phyloP scores from a whole-genome alignment of 2,113 vertebrate species.

The Emydura subglobosa region DNA sequence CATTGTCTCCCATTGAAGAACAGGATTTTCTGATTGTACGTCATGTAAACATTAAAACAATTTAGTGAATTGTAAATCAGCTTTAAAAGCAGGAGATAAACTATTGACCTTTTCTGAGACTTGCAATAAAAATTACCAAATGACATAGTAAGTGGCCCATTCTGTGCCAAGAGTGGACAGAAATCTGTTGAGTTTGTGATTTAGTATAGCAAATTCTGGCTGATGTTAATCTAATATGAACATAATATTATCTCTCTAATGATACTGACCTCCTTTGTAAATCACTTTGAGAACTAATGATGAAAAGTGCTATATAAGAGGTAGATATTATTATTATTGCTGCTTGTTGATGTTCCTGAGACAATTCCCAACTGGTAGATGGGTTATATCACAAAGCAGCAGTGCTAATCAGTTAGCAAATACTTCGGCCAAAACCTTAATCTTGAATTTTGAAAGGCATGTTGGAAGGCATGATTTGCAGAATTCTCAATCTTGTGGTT shows the following conservation, averaged over 20 bases:
- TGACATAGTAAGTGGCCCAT: background rate
- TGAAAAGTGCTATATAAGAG: background rate
- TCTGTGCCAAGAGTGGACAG: background rate
- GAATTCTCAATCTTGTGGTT: background rate
- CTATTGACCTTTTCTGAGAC: background rate
- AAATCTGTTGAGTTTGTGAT: slow-evolving; percentile 1
- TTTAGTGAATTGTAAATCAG: background rate
- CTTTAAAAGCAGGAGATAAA: background rate
- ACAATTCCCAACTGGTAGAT: background rate
- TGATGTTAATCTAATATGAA: background rate
- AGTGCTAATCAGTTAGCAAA: slow-evolving; percentile 14
- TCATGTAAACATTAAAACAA: background rate
- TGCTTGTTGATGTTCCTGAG: background rate
- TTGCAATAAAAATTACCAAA: slow-evolving; percentile 23
- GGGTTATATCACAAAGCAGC: background rate
- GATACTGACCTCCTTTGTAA: background rate
- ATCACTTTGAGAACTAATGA: background rate
- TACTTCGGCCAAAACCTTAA: background rate
- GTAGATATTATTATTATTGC: background rate
- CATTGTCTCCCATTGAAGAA: background rate
- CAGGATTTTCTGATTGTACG: background rate
- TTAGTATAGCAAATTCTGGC: background rate
- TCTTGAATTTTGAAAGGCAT: background rate
- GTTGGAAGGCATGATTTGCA: background rate
- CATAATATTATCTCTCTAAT: background rate